Evolutionary conservation across 1,140 invertebrate genomes (phyloP), one percentile per base, ranked within the genome.

Genomic region (Drosophila nikananu): DNA sequence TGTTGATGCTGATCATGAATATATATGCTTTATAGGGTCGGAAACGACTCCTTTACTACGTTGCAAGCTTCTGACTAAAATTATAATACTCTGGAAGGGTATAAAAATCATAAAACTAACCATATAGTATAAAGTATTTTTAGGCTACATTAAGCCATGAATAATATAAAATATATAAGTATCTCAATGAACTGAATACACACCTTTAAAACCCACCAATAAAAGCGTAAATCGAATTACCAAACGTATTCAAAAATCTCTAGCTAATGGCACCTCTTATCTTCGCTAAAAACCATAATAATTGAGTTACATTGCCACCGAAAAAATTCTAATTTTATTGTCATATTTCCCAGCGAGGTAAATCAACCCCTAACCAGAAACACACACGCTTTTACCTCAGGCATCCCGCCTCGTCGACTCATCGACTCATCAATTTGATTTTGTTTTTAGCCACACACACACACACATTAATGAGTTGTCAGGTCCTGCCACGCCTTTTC

Each of bases 381-480:
- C 60, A 30, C 49, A 54, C 30, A 9, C 15, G 17, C 35, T 54
- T 55, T 42, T 7, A 68, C 70, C 42, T 27, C 5, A n/a, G 46
- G 23, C 52, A 52, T 73, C 54, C 55, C 13, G 19, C 13, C 64
- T 44, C n/a, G n/a, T n/a, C n/a, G n/a, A n/a, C n/a, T n/a, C n/a
- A n/a, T n/a, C n/a, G n/a, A 19, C 67, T 15, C 48, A 55, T 46
- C 27, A 71, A 70, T 71, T 57, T 55, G 32, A 71, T 71, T 71
- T 42, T 55, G 54, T 72, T 73, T 68, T 72, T 59, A 72, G 44
- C 66, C 67, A 72, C 66, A 57, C 54, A 54, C 51, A n/a, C n/a
- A 32, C 49, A 21, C 51, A 73, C 67, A 42, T 61, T 73, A 73
- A 73, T 73, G 67, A 73, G 44, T 73, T 73, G 52, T 51, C 67